Evolutionary conservation across 2,113 vertebrate species (phyloP).

Genomic region (human (Homo sapiens)): GRCh38 chr11:86959001-86959500

Average conservation of each 20-base stretch:
- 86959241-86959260: neutral
- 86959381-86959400: neutral
- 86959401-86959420: neutral
- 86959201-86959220: neutral
- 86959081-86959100: constrained; percentile 68
- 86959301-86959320: neutral
- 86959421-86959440: neutral
- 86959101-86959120: constrained; percentile 73
- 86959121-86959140: constrained; percentile 77
- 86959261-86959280: neutral
- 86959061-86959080: constrained; percentile 55
- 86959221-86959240: neutral
- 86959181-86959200: neutral
- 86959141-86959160: constrained; percentile 78
- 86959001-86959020: constrained; percentile 75
- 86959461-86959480: neutral
- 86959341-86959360: neutral
- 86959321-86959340: neutral
- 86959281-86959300: neutral
- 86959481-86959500: neutral
- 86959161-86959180: constrained; percentile 70
- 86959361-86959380: neutral
- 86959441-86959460: neutral
- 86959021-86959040: constrained; percentile 73
- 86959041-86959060: constrained; percentile 56